Conservation (phyloP, 1,140 invertebrate species). For the Lamellibrachia luymesi region DNA sequence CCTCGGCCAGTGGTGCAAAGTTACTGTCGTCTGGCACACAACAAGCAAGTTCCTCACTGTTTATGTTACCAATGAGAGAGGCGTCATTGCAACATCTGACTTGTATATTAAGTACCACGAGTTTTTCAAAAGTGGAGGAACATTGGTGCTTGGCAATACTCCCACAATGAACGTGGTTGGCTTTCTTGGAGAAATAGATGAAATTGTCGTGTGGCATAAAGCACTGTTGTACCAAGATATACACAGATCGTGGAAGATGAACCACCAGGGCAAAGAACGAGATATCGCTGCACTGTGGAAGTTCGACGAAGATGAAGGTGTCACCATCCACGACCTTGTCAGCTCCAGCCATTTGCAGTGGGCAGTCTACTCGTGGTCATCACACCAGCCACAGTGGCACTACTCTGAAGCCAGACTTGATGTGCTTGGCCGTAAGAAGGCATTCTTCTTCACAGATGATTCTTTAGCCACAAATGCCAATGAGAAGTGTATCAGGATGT, state of each 20-base stretch:
- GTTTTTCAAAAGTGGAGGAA: constrained; percentile 27
- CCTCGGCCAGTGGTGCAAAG: neutral
- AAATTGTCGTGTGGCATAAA: constrained; percentile 35
- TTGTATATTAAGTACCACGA: neutral
- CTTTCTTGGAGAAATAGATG: constrained; percentile 37
- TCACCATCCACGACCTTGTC: constrained; percentile 25
- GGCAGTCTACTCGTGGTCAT: constrained; percentile 14
- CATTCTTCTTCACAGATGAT: constrained; percentile 21
- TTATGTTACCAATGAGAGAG: neutral
- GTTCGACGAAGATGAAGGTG: constrained; percentile 35
- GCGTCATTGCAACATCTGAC: neutral
- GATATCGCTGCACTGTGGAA: constrained; percentile 32
- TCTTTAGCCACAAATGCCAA: constrained; percentile 19
- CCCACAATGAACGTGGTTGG: constrained; percentile 27
- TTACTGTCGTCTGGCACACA: constrained; percentile 12
- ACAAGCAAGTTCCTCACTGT: neutral
- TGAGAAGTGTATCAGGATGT: constrained; percentile 21
- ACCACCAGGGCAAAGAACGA: constrained; percentile 24
- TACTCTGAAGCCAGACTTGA: constrained; percentile 26
- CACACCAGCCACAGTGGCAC: constrained; percentile 18
- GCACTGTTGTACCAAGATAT: constrained; percentile 20
- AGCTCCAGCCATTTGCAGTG: constrained; percentile 24
- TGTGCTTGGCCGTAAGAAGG: constrained; percentile 13
- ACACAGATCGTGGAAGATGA: constrained; percentile 28
- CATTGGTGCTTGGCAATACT: constrained; percentile 32